Base-by-base conservation (phyloP, 2,797 vertebrate genomes). In the Hoplostethus mediterraneus region DNA sequence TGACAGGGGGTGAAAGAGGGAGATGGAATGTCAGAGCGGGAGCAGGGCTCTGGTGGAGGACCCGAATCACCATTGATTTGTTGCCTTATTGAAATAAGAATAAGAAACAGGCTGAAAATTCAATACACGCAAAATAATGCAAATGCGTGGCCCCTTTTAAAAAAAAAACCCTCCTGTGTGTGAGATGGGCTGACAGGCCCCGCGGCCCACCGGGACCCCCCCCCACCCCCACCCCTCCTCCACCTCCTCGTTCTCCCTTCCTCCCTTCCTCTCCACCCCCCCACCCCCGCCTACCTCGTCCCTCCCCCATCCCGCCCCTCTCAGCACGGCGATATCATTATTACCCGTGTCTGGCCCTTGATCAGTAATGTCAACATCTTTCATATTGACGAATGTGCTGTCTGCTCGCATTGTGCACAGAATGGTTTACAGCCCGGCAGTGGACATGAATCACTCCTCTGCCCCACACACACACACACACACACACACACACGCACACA, bases 381-480 rank as follows among this genome's bases (percentile, higher is more conserved):
- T 99, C 98, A 99, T 97, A 96, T 96, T 99, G 98, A 99, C 96
- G 95, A 98, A 99, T 98, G 98, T 96, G 96, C 97, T 99, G 97
- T 98, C 98, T 94, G 90, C 95, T 96, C 87, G 89, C 95, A 99
- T 99, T 98, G 94, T 98, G 96, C 95, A 95, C 94, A 94, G 95
- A 98, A 98, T 98, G 97, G 96, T 98, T 99, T 98, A 99, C 96
- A 96, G 96, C 96, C 96, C 92, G 87, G 95, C 96, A 96, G 94
- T 97, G 96, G 97, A 98, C 97, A 99, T 98, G 97, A 98, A 98
- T 98, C 97, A 98, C 97, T 96, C 96, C 94, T 89, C 93, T 96
- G 95, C 95, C 95, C 91, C 90, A 91, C 85, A 87, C 89, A 89
- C 75, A 84, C 85, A 86, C 71, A 69, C 61, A 76, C 59, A 73